phyloP scores from a whole-genome alignment of 2,797 vertebrate genomes.

The Manis crassicaudata region DNA sequence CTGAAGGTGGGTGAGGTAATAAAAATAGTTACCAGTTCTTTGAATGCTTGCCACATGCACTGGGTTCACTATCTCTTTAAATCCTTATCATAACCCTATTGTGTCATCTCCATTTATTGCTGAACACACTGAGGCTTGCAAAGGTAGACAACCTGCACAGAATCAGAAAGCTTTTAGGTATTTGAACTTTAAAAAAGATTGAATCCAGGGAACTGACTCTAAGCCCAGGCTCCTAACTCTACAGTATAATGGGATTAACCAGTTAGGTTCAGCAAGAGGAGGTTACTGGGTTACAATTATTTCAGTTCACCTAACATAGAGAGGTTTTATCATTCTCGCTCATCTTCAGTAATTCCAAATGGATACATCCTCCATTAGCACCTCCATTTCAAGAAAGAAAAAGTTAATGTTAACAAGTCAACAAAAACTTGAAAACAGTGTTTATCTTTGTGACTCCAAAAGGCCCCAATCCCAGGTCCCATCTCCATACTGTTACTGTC shows the following conservation, averaged over 20 bases:
- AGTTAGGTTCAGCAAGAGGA: neutral
- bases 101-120: neutral
- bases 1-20: neutral
- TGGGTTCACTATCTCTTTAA: neutral
- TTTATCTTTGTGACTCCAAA: neutral
- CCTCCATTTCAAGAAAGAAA: neutral
- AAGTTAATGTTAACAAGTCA: neutral
- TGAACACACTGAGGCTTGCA: neutral
- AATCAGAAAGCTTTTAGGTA: neutral
- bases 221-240: neutral
- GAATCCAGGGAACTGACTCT: neutral
- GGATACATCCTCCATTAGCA: neutral
- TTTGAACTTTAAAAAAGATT: neutral
- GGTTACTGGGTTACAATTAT: neutral
- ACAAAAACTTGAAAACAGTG: neutral
- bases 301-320: neutral
- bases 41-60: neutral
- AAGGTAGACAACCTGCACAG: neutral
- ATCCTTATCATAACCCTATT: neutral
- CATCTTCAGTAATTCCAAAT: neutral
- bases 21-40: neutral
- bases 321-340: neutral
- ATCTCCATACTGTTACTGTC: neutral
- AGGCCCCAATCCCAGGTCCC: neutral
- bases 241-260: neutral